Base-by-base conservation (phyloP, 2,888 invertebrate species). In the Hermaeophaga mercurialis region DNA sequence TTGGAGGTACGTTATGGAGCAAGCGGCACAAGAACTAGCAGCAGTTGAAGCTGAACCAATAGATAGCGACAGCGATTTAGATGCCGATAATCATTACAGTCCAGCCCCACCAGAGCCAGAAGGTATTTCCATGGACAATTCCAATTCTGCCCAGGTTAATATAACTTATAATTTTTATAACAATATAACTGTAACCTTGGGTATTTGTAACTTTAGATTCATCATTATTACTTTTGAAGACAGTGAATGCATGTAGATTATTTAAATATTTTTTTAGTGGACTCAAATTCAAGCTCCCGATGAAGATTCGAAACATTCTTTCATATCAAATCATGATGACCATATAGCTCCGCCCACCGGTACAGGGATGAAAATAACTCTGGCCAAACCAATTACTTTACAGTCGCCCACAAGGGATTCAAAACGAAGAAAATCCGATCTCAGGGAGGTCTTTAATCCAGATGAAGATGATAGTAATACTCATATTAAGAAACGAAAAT, bases 371-470 rank as follows among this genome's bases (percentile, higher is more conserved):
- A 77, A 77, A 60, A 74, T 78, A 38, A 78, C 77, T n/a, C 63
- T 78, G 22, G 69, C 75, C 2, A 79, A 78, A 67, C 78, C 79
- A 1, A 74, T 75, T 39, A 71, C 74, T 2, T 74, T 77, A 15
- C 76, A 82, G 62, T 81, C 80, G 55, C 75, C 80, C 57, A 69
- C 60, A 3, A 45, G 60, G 11, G 66, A 67, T 66, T 80, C 81
- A 61, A 86, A 88, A 65, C 69, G 76, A 70, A 90, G 89, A 78
- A 91, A 89, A 74, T 81, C 90, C 59, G 90, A 90, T 64, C 86
- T 93, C 0, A 87, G 89, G 63, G 91, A 91, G 70, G 91, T 93
- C 2, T 94, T 94, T 73, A 92, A 91, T 77, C 89, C 88, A 56
- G 92, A 92, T 66, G 92, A 92, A 66, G 89, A 89, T 65, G 87